Conservation (phyloP, 2,113 vertebrate species). For the Gallinago undulata region DNA sequence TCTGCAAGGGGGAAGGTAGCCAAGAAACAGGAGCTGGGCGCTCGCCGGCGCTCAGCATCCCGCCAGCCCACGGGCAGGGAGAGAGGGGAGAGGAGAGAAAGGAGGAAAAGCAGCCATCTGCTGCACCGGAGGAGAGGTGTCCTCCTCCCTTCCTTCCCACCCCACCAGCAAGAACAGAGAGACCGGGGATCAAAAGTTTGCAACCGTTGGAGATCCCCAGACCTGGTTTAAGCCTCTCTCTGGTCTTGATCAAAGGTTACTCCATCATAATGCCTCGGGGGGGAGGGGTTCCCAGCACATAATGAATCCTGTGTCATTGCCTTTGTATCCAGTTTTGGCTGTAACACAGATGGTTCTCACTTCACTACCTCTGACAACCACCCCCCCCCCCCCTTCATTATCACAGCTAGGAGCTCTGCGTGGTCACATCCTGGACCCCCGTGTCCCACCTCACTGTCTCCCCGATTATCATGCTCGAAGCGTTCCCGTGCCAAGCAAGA, state of each 20-base stretch:
- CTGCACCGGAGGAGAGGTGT: neutral
- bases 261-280: conserved; percentile 45
- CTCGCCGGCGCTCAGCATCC: fast-evolving
- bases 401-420: conserved; percentile 29
- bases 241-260: conserved; percentile 67
- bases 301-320: conserved; percentile 56
- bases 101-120: neutral
- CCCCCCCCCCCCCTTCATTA: conserved; percentile 29
- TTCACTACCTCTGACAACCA: conserved; percentile 55
- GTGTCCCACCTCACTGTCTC: conserved; percentile 28
- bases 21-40: neutral
- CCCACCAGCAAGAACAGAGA: neutral
- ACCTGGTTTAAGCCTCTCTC: conserved; percentile 52
- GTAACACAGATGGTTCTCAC: conserved; percentile 61
- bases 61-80: neutral
- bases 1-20: neutral
- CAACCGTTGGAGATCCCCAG: conserved; percentile 15
- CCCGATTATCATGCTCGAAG: conserved; percentile 28
- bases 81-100: neutral
- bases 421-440: neutral
- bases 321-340: conserved; percentile 61
- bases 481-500: neutral
- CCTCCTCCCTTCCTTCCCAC: neutral
- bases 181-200: conserved; percentile 26
- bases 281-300: conserved; percentile 47